Base-by-base conservation (phyloP, 2,797 vertebrate genomes). In the Lophius americanus region DNA sequence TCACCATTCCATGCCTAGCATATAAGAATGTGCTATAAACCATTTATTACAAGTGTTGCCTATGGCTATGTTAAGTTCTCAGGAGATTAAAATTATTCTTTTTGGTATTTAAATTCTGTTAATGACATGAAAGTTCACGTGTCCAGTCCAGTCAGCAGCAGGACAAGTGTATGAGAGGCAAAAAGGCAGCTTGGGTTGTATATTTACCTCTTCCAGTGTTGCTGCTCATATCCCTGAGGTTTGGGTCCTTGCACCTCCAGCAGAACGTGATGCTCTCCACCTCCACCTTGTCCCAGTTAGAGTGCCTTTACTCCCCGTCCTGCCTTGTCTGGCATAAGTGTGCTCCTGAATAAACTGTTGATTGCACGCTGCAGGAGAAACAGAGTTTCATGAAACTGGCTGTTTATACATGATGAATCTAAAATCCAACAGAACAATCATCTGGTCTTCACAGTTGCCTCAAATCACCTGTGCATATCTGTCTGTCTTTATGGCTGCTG, bases 201-300 rank as follows among this genome's bases (percentile, higher is more conserved):
- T 87, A 89, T 88, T 94, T 95, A 95, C 94, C 93, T 95, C 93
- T 93, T 85, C 90, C 92, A 68, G 79, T 86, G 85, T 78, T 79
- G 86, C 64, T 87, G 90, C 93, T 94, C 93, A 95, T 94, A 68
- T 91, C 91, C 91, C 92, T 88, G 91, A 90, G 90, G 74, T 69
- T 84, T 71, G 78, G 85, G 52, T 86, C 85, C 66, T 79, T 53
- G 85, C 71, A 85, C 85, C 90, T 82, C 89, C 84, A 83, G 91
- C 79, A 79, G 86, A 89, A 89, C 77, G 85, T 79, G 83, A 82
- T 33, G 54, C 78, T 87, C 73, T 77, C 68, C 80, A 82, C 82
- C 80, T 88, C 82, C 81, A 73, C 78, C 49, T 74, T 75, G 86
- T 87, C 84, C 85, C 83, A 78, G 75, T 91, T 87, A 91, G 84